Evolutionary conservation across 2,113 vertebrate species (phyloP).

Genomic region (Gallinago paraguaiae): DNA sequence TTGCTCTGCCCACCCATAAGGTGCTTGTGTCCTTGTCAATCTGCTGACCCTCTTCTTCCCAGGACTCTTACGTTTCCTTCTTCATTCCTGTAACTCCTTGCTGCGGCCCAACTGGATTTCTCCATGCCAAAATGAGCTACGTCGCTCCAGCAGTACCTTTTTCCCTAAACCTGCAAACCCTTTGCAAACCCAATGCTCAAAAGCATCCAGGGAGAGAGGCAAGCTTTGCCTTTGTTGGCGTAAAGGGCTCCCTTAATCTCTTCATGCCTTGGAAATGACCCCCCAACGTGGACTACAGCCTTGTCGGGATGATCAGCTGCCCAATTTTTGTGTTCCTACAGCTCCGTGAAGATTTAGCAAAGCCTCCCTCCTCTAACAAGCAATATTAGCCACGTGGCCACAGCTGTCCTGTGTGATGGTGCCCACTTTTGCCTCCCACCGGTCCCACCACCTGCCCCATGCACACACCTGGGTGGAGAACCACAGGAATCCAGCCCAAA

Average conservation of each 20-base stretch:
- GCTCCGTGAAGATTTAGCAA: background rate
- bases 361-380: background rate
- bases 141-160: background rate
- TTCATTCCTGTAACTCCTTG: background rate
- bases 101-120: background rate
- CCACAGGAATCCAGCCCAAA: background rate
- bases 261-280: background rate
- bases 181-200: background rate
- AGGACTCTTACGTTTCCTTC: background rate
- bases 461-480: background rate
- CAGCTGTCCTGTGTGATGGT: background rate
- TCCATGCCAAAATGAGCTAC: background rate
- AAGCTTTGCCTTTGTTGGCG: background rate
- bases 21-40: background rate
- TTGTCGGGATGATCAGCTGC: background rate
- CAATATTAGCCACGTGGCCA: background rate
- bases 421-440: background rate
- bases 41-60: background rate
- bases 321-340: background rate
- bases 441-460: background rate
- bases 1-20: background rate
- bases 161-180: background rate
- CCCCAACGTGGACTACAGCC: background rate
- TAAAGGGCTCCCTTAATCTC: background rate
- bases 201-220: background rate